Conservation (phyloP, 92 coral and sea anemone genomes). For the Plumapathes pennacea region DNA sequence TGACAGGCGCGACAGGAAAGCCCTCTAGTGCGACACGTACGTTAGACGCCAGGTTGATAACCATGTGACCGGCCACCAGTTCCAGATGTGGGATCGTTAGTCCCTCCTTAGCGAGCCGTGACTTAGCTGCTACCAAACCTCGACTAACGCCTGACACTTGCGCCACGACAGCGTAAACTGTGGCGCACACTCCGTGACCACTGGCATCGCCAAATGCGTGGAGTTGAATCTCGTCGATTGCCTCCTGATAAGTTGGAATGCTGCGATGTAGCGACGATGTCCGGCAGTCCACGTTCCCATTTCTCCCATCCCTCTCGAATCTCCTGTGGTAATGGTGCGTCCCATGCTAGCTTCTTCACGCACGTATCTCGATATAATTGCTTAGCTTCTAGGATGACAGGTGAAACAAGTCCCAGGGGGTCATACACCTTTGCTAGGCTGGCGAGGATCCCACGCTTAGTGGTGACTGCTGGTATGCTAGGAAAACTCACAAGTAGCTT, state of each 20-base stretch:
- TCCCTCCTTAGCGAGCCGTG: slow-evolving; percentile 48
- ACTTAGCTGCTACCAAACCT: slow-evolving; percentile 43
- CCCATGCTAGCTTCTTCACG: slow-evolving; percentile 26
- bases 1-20: slow-evolving; percentile 13
- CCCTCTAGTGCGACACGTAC: slow-evolving; percentile 39
- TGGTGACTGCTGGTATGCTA: slow-evolving; percentile 5
- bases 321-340: slow-evolving; percentile 22
- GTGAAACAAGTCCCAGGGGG: slow-evolving; percentile 51
- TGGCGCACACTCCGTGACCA: slow-evolving; percentile 46
- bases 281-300: slow-evolving; percentile 38
- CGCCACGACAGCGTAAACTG: slow-evolving; percentile 53
- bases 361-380: slow-evolving; percentile 36
- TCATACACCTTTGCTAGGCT: slow-evolving; percentile 39
- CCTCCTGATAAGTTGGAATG: slow-evolving; percentile 31
- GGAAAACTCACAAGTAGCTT: slow-evolving; percentile 27
- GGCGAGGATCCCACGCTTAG: slow-evolving; percentile 37
- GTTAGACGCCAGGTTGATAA: slow-evolving; percentile 46
- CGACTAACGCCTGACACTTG: slow-evolving; percentile 52
- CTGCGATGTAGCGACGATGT: slow-evolving; percentile 32
- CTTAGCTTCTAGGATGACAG: slow-evolving; percentile 28
- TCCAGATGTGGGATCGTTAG: slow-evolving; percentile 62
- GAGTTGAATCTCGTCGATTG: slow-evolving; percentile 40
- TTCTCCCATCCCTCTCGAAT: slow-evolving; percentile 12
- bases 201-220: slow-evolving; percentile 65
- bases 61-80: slow-evolving; percentile 63